Conservation (phyloP, 2,888 invertebrate genomes). For the Netelia fuscicornis region DNA sequence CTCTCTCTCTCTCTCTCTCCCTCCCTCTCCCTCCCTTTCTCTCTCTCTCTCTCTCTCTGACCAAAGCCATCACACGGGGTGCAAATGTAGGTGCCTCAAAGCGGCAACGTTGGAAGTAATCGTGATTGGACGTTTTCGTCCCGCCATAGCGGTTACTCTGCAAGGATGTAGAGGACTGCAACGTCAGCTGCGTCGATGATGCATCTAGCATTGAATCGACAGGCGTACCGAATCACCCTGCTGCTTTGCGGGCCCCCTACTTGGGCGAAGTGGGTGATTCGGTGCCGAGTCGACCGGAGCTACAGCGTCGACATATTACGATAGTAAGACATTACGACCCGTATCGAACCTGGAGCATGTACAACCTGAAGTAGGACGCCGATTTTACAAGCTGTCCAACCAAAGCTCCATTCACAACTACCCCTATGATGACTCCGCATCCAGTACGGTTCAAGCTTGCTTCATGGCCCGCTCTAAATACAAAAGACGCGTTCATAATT, state of each 20-base stretch:
- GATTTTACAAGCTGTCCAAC: neutral
- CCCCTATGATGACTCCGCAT: neutral
- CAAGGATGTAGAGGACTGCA: neutral
- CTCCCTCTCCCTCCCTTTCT: neutral
- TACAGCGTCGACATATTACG: too few relatives aligned
- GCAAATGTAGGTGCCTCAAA: constrained; percentile 73
- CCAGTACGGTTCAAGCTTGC: neutral
- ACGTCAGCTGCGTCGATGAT: constrained; percentile 1
- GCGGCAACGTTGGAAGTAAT: constrained; percentile 70
- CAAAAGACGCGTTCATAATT: neutral
- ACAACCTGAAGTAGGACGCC: neutral
- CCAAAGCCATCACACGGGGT: constrained; percentile 59
- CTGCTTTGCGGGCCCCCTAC: neutral
- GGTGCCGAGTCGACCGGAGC: neutral
- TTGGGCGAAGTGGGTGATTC: neutral
- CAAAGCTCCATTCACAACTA: neutral
- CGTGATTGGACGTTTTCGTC: constrained; percentile 64
- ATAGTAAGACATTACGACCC: too few relatives aligned
- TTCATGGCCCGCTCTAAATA: neutral
- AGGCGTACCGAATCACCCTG: neutral
- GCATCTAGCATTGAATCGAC: neutral
- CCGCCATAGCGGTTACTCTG: neutral
- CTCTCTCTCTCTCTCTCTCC: constrained; percentile 1
- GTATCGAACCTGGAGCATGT: neutral
- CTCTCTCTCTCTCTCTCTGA: constrained; percentile 55